phyloP scores from a whole-genome alignment of 2,113 vertebrate genomes.

The Dicaeum eximium region DNA sequence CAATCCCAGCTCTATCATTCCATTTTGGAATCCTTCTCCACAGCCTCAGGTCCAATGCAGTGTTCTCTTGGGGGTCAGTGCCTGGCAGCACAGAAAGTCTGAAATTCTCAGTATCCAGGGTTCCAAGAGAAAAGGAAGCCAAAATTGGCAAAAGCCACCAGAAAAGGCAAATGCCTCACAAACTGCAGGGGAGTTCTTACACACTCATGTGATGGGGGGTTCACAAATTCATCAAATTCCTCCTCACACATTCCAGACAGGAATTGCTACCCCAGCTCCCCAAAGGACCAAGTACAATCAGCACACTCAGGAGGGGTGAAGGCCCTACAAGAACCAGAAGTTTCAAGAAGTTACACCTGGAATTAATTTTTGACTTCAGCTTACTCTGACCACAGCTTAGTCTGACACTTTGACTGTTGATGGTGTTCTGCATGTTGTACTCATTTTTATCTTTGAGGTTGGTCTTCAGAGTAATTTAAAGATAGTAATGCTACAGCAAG shows the following conservation, averaged over 20 bases:
- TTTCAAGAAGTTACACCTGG: background rate
- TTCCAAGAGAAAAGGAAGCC: background rate
- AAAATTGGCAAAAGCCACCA: accelerated
- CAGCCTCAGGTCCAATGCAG: too few relatives aligned
- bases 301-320: background rate
- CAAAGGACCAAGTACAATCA: background rate
- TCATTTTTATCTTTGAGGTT: background rate
- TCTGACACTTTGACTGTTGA: background rate
- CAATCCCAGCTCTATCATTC: too few relatives aligned
- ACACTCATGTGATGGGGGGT: accelerated
- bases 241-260: accelerated
- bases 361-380: background rate
- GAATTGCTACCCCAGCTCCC: background rate
- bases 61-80: too few relatives aligned
- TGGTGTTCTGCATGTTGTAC: background rate
- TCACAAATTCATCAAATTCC: too few relatives aligned
- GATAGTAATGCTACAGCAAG: background rate
- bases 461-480: background rate
- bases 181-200: background rate
- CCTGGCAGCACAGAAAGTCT: too few relatives aligned
- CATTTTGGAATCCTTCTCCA: too few relatives aligned
- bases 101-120: too few relatives aligned
- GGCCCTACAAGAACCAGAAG: background rate
- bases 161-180: background rate
- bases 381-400: background rate